Percentiles rank a stretch among this genome's conserved stretches.
phyloP scores from a whole-genome alignment of 2,888 invertebrate species.

The Anorthoa munda region DNA sequence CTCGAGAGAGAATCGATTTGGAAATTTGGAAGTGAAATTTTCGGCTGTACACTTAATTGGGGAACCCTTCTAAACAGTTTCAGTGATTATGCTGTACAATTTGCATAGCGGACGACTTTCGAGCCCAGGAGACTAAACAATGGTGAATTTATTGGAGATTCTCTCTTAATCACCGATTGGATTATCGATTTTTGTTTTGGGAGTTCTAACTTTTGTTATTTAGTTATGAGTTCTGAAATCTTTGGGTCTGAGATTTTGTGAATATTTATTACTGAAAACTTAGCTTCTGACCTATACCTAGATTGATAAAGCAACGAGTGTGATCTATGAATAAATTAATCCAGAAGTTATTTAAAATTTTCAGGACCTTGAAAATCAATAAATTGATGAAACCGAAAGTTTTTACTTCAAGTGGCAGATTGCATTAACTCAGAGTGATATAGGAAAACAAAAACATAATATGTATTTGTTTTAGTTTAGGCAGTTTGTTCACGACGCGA shows the following conservation, averaged over 20 bases:
- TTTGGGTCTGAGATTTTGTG: background rate
- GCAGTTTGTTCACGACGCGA: too few relatives aligned
- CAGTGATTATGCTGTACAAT: constrained; percentile 81
- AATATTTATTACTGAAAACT: background rate
- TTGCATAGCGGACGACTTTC: constrained; percentile 78
- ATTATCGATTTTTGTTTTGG: constrained; percentile 57
- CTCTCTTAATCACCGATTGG: constrained; percentile 44
- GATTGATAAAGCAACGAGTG: too few relatives aligned
- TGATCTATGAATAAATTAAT: too few relatives aligned
- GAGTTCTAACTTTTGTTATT: constrained; percentile 15
- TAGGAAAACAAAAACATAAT: too few relatives aligned
- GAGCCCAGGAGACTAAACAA: constrained; percentile 55
- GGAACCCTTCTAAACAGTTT: constrained; percentile 81
- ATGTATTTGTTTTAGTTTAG: too few relatives aligned
- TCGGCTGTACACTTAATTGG: constrained; percentile 82
- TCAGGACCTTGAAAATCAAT: background rate
- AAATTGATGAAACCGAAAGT: background rate
- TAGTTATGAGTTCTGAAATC: constrained; percentile 7
- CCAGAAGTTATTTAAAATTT: background rate
- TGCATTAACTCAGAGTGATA: background rate
- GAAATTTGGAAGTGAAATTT: constrained; percentile 86
- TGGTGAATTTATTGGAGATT: constrained; percentile 52
- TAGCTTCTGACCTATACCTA: too few relatives aligned
- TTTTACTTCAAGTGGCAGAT: background rate
- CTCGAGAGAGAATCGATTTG: constrained; percentile 61